Evolutionary conservation across 2,113 vertebrate species (phyloP).

Genomic region (Cygnus buccinator): DNA sequence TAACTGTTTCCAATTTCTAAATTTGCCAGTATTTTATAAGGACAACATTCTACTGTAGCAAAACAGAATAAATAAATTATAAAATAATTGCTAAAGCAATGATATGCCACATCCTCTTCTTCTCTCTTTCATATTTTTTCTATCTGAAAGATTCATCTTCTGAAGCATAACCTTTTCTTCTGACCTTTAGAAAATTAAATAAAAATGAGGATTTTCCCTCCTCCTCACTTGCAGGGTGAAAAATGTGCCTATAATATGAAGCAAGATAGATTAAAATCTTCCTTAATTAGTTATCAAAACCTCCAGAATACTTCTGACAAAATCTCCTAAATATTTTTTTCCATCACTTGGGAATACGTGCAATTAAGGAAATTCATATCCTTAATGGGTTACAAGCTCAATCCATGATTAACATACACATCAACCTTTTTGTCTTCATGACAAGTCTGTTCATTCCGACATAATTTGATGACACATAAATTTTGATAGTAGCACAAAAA

Average conservation of each 20-base stretch:
- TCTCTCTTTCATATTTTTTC: not conserved
- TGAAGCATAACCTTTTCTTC: slow-evolving; percentile 8
- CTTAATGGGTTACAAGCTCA: not conserved
- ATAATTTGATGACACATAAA: not conserved
- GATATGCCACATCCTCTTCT: not conserved
- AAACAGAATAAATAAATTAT: slow-evolving; percentile 3
- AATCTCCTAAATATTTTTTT: slow-evolving; percentile 16
- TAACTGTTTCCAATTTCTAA: not conserved
- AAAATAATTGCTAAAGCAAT: slow-evolving; percentile 7
- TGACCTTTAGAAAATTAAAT: slow-evolving; percentile 47
- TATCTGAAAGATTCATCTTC: not conserved
- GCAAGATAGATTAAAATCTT: slow-evolving; percentile 3
- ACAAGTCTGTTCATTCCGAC: slow-evolving; percentile 38
- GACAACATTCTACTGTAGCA: not conserved
- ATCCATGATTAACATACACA: slow-evolving; percentile 36
- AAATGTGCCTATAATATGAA: not conserved
- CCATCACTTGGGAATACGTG: not conserved
- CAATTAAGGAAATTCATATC: not conserved
- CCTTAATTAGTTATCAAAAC: slow-evolving; percentile 24
- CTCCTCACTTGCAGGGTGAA: not conserved
- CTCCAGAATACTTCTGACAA: slow-evolving; percentile 1
- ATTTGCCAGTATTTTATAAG: not conserved
- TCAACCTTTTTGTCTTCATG: slow-evolving; percentile 27
- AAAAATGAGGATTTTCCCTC: slow-evolving; percentile 3
- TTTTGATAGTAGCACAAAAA: slow-evolving; percentile 9